These are phyloP conservation scores for Chromobotia macracanthus DNA, from an alignment of 2,797 vertebrate species.

Conservation along the genomic window DNA sequence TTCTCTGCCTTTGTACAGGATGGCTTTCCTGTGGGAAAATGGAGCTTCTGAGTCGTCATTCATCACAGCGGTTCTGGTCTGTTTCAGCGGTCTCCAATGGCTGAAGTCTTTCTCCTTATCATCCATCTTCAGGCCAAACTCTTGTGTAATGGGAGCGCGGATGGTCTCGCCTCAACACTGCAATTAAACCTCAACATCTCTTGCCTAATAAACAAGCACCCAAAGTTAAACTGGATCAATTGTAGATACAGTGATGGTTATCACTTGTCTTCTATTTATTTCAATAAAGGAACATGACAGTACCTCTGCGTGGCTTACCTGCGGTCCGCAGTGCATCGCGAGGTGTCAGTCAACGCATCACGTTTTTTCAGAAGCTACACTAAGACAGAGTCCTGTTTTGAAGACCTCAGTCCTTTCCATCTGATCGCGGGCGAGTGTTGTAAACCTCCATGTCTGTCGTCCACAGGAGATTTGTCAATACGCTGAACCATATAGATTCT, in stretches of 20 bases:
- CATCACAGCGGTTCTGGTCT: constrained; percentile 72
- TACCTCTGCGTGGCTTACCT: constrained; percentile 12
- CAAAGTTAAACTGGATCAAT: constrained; percentile 22
- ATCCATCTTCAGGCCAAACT: constrained; percentile 74
- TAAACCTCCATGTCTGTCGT: constrained; percentile 68
- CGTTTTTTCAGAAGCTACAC: constrained; percentile 9
- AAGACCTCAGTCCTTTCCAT: constrained; percentile 51
- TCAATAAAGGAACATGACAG: constrained; percentile 41
- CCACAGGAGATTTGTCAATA: constrained; percentile 96
- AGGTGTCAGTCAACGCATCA: constrained; percentile 4
- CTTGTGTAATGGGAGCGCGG: constrained; percentile 63
- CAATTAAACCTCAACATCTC: constrained; percentile 51
- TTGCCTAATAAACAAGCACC: constrained; percentile 36
- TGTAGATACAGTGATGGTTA: neutral
- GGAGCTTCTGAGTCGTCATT: constrained; percentile 73
- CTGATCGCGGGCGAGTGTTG: constrained; percentile 32
- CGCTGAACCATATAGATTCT: constrained; percentile 86
- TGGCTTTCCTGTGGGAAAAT: constrained; percentile 72
- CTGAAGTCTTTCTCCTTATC: constrained; percentile 73
- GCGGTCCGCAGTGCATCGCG: constrained; percentile 8
- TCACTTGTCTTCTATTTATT: constrained; percentile 47
- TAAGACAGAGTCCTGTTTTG: constrained; percentile 42
- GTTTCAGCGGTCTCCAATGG: constrained; percentile 70
- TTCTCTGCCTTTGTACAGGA: constrained; percentile 67
- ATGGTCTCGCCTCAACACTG: constrained; percentile 55